Conservation (phyloP, 2,888 invertebrate genomes). For the Ferdinandea cuprea region DNA sequence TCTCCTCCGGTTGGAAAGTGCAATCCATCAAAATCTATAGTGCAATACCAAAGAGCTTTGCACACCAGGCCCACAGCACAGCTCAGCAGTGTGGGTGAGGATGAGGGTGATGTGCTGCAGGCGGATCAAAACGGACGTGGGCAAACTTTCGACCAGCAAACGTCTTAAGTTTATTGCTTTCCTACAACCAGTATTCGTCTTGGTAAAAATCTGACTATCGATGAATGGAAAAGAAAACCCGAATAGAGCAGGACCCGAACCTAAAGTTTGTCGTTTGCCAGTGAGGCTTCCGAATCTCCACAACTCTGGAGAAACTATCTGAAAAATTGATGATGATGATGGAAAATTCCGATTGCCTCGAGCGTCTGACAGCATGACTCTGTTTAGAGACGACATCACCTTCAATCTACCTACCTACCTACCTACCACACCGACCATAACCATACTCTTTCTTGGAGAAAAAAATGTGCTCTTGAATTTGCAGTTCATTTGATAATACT, state of each 20-base stretch:
- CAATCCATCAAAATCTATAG: slow-evolving; percentile 70
- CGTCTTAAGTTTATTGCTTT: slow-evolving; percentile 69
- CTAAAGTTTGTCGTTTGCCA: slow-evolving; percentile 60
- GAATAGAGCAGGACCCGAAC: slow-evolving; percentile 20
- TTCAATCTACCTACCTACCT: slow-evolving; percentile 14
- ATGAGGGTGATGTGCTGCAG: too few relatives aligned
- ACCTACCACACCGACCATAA: background rate
- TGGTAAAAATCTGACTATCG: slow-evolving; percentile 53
- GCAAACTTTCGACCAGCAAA: slow-evolving; percentile 66
- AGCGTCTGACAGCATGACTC: slow-evolving; percentile 7
- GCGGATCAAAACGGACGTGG: slow-evolving; percentile 2
- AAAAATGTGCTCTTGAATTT: slow-evolving; percentile 57
- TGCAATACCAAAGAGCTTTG: slow-evolving; percentile 70
- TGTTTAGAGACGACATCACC: slow-evolving; percentile 15
- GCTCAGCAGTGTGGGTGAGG: slow-evolving; percentile 20
- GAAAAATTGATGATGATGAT: slow-evolving; percentile 70
- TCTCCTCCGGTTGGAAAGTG: slow-evolving; percentile 65
- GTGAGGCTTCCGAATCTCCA: slow-evolving; percentile 13
- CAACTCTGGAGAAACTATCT: slow-evolving; percentile 31
- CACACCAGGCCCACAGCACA: slow-evolving; percentile 48
- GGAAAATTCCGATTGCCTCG: slow-evolving; percentile 44
- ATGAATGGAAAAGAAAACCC: slow-evolving; percentile 41
- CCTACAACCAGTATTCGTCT: slow-evolving; percentile 31
- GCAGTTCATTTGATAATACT: slow-evolving; percentile 74
- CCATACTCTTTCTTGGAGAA: background rate